These are phyloP conservation scores for Potamilus streckersoni DNA, from an alignment of 1,140 invertebrate genomes.

Conservation along the genomic window DNA sequence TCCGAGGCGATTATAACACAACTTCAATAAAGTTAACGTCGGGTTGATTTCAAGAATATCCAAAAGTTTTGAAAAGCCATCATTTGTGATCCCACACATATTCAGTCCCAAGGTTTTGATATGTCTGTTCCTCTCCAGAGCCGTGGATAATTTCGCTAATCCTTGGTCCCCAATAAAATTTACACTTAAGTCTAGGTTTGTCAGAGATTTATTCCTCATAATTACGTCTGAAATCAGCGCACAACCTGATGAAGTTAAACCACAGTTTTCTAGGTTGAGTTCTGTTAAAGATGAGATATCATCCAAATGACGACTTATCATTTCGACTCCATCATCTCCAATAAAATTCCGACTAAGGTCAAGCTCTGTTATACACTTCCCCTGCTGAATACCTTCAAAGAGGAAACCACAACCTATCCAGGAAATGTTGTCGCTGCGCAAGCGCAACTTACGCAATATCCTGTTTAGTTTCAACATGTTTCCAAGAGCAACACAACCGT, in stretches of 20 bases:
- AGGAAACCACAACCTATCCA: constrained; percentile 55
- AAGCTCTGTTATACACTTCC: constrained; percentile 47
- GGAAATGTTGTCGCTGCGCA: constrained; percentile 57
- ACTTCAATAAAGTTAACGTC: constrained; percentile 50
- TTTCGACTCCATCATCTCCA: constrained; percentile 53
- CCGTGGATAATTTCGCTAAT: constrained; percentile 49
- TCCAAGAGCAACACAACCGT: constrained; percentile 46
- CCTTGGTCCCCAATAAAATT: constrained; percentile 61
- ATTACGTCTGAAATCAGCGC: constrained; percentile 53
- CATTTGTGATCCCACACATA: constrained; percentile 64
- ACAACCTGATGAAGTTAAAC: constrained; percentile 52
- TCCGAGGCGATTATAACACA: constrained; percentile 60
- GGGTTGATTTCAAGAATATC: constrained; percentile 59
- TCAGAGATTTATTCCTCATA: constrained; percentile 53
- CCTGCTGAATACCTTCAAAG: constrained; percentile 49
- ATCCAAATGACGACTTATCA: constrained; percentile 50
- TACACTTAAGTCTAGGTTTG: constrained; percentile 58
- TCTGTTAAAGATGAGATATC: constrained; percentile 51
- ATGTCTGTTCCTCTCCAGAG: constrained; percentile 55
- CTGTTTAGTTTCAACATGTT: constrained; percentile 59
- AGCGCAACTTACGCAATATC: constrained; percentile 49
- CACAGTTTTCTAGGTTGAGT: constrained; percentile 63
- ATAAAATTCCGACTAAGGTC: constrained; percentile 59
- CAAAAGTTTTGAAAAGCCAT: constrained; percentile 59
- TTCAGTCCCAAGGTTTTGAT: constrained; percentile 61